A percentile compares a stretch with the other conserved stretches of the same genome.
These are phyloP conservation scores for Dyspetes luteomarginatus DNA, from an alignment of 2,888 invertebrate genomes.

Conservation along the genomic window DNA sequence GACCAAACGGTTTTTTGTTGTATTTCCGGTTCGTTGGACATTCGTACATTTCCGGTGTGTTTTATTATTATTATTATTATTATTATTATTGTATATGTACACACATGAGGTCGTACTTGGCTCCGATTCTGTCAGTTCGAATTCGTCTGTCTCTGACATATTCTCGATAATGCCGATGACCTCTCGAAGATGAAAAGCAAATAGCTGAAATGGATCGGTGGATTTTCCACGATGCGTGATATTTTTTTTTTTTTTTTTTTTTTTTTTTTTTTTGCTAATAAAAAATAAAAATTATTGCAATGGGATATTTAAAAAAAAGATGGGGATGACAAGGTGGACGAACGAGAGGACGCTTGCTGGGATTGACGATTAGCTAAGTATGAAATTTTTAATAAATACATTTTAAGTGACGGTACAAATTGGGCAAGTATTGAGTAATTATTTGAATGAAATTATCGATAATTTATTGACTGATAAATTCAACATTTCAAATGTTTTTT, in stretches of 20 bases:
- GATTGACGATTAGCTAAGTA: too few species aligned
- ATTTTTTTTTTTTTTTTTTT: neutral
- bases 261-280: neutral
- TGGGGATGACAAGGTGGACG: neutral
- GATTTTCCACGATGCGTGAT: neutral
- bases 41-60: too few species aligned
- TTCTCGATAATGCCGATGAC: constrained; percentile 1
- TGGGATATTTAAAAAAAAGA: neutral
- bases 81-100: neutral
- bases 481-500: too few species aligned
- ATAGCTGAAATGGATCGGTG: constrained; percentile 1
- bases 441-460: too few species aligned
- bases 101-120: neutral
- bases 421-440: too few species aligned
- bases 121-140: neutral
- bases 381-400: too few species aligned
- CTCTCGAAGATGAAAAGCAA: neutral
- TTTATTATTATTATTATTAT: too few species aligned
- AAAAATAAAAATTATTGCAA: neutral
- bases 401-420: too few species aligned
- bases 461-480: too few species aligned
- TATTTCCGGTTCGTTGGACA: too few species aligned
- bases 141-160: constrained; percentile 2
- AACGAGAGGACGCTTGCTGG: neutral
- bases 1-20: too few species aligned